Percentiles rank a stretch among this genome's conserved stretches.
These are phyloP conservation scores for Pipistrellus pipistrellus DNA, from an alignment of 2,797 vertebrate genomes.

Conservation along the genomic window DNA sequence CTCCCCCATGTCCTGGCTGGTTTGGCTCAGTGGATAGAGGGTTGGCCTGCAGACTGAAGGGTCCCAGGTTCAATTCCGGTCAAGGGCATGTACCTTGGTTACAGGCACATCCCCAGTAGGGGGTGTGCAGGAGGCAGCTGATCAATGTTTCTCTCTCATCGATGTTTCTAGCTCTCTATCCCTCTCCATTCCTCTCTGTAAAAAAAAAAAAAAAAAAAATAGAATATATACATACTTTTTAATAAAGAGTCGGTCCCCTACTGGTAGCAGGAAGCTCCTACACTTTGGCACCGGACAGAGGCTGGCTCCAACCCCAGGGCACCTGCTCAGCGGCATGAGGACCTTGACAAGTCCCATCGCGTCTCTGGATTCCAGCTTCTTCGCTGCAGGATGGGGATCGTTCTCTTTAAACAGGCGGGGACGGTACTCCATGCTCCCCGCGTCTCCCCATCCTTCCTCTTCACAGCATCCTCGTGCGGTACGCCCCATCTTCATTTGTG, in stretches of 20 bases:
- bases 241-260: background rate
- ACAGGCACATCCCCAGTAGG: too few species aligned
- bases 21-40: too few species aligned
- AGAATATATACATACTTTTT: too few species aligned
- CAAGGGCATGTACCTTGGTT: too few species aligned
- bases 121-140: too few species aligned
- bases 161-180: too few species aligned
- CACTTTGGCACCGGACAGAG: background rate
- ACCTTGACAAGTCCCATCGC: background rate
- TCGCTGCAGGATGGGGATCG: background rate
- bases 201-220: too few species aligned
- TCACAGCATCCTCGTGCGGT: background rate
- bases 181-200: too few species aligned
- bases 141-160: too few species aligned
- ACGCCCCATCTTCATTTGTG: background rate
- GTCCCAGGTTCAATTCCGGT: too few species aligned
- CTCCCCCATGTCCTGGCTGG: background rate
- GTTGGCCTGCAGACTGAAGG: too few species aligned
- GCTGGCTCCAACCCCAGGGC: background rate
- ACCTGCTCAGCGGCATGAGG: background rate
- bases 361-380: background rate
- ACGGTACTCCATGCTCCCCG: background rate
- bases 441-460: background rate
- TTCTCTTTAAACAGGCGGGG: background rate
- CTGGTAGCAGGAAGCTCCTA: background rate